A percentile compares a stretch with the other conserved stretches of the same genome.
Evolutionary conservation across 2,113 vertebrate species (phyloP).

Genomic region (Eretmochelys imbricata): DNA sequence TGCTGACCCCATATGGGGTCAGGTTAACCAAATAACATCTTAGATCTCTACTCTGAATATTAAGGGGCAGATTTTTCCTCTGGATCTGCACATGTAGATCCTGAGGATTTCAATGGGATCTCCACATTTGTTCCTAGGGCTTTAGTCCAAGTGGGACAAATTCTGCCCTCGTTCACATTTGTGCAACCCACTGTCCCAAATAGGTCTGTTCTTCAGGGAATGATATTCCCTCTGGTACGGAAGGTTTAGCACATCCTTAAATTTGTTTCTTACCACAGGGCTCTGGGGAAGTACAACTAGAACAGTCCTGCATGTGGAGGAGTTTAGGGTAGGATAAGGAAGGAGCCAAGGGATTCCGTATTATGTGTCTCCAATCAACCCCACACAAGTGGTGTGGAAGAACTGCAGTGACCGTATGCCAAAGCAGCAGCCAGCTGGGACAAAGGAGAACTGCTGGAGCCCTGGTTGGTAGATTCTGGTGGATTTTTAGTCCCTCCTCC

Average conservation of each 20-base stretch:
- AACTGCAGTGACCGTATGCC: background rate
- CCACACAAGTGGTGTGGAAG: background rate
- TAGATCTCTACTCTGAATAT: background rate
- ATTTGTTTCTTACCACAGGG: too few species aligned
- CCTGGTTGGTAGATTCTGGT: background rate
- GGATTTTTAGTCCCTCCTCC: background rate
- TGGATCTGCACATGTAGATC: background rate
- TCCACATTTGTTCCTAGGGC: background rate
- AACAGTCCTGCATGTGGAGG: background rate
- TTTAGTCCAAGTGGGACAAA: background rate
- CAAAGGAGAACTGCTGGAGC: background rate
- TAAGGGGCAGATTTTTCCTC: conserved; percentile 5
- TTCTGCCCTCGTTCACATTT: background rate
- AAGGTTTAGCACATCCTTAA: background rate
- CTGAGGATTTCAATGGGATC: background rate
- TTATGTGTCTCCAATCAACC: background rate
- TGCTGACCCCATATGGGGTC: background rate
- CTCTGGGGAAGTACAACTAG: background rate
- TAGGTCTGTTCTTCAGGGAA: background rate
- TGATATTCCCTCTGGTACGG: background rate
- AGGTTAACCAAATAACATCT: background rate
- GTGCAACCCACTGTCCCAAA: background rate
- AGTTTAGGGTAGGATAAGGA: background rate
- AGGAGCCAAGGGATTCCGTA: background rate
- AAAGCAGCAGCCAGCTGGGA: background rate